Evolutionary conservation across 1,140 invertebrate genomes (phyloP), one percentile per base, ranked within the genome.

Genomic region (Cydia amplana): DNA sequence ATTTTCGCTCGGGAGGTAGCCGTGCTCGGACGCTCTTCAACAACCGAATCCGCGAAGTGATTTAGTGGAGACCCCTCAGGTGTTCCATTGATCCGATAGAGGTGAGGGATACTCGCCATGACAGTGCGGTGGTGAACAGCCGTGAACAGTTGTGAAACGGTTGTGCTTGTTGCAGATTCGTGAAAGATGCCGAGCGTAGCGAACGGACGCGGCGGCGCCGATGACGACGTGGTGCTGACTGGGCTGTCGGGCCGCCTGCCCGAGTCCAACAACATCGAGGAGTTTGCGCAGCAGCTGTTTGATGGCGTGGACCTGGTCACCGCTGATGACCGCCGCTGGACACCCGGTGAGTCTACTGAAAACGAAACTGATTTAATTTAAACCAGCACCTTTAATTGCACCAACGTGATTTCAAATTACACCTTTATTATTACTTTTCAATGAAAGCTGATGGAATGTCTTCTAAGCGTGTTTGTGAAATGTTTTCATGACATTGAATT

Each of bases 161-260:
- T 36, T 23, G 43, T 76, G 65, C 81, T 79, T 76, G 46, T 83
- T 82, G 40, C 84, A 84, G 84, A 79, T 80, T 74, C 23, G 64
- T 73, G 51, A 36, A 79, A 25, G 36, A 90, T 90, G 88, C 88
- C 89, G 79, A 80, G 85, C 76, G 88, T 84, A 72, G 72, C 82
- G 77, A 92, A 89, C 83, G 87, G 85, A 25, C 25, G 51, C 73
- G 76, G 73, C 75, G 73, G 67, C 9, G 77, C 73, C 20, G 81
- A 75, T 25, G 96, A 97, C 74, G 97, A 98, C 65, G 95, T 99
- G 77, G 97, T 98, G 65, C 96, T 99, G 78, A 95, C 95, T 73
- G 98, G 98, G 49, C 95, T 99, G 82, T 98, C 97, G 49, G 97
- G 97, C 74, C 95, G 97, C 80, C 94, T 99, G 76, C 98, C 98